Evolutionary conservation across 2,888 invertebrate genomes (phyloP).

Genomic region (Sphaerophoria taeniata): DNA sequence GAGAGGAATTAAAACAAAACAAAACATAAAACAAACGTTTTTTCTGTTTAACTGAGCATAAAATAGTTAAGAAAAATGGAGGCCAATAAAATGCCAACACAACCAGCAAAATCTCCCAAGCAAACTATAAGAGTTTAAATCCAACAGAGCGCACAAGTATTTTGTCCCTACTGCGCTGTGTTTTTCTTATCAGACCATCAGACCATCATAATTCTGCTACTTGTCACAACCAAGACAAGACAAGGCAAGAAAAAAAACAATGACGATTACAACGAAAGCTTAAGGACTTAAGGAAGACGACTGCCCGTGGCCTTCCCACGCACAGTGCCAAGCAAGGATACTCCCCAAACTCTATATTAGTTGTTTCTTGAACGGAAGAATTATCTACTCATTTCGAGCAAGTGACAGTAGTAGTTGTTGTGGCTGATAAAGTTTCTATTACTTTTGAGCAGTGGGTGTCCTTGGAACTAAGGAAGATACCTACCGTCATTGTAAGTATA

Average conservation of each 20-base stretch:
- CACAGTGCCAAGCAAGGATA: neutral
- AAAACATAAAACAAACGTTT: neutral
- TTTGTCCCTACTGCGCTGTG: constrained; percentile 9
- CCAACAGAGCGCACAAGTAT: constrained; percentile 7
- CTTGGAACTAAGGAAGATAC: constrained; percentile 20
- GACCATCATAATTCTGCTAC: constrained; percentile 14
- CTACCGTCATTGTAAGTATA: constrained; percentile 29
- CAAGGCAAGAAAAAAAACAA: neutral
- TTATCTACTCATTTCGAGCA: constrained; percentile 35
- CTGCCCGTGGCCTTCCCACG: neutral
- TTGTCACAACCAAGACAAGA: neutral
- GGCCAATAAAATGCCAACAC: constrained; percentile 20
- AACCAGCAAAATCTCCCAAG: neutral
- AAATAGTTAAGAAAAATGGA: constrained; percentile 11
- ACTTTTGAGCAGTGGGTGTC: constrained; percentile 26
- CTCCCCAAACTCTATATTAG: neutral
- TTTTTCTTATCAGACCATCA: neutral
- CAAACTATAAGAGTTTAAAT: neutral
- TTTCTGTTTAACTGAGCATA: constrained; percentile 16
- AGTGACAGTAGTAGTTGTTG: constrained; percentile 17
- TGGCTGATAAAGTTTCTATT: constrained; percentile 28
- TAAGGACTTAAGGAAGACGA: constrained; percentile 11
- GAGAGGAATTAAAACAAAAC: neutral
- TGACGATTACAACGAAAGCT: neutral
- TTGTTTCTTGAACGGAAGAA: constrained; percentile 26